Base-by-base conservation (phyloP, 2,888 invertebrate species). In the Mystacides longicornis region DNA sequence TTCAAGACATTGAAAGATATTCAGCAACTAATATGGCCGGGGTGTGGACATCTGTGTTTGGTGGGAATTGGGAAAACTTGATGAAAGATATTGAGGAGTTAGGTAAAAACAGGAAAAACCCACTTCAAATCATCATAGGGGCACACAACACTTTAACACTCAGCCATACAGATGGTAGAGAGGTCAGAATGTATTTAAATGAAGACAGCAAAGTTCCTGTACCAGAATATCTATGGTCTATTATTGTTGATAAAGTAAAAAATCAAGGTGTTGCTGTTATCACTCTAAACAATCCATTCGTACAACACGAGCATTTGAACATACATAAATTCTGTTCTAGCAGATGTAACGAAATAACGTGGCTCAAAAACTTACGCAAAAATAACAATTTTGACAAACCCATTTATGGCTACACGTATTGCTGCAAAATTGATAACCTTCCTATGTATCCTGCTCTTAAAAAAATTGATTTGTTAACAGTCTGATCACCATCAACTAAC, bases 281-380 rank as follows among this genome's bases (percentile, higher is more conserved):
- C 3, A 58, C 55, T 3, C 33, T 62, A 21, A 62, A 62, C 22
- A 58, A 62, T 55, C 62, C 62, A n/a, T 62, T 58, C 27, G 27
- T 51, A 14, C 19, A 43, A 19, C 11, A 31, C 3, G 49, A 56
- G 16, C 49, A 61, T 4, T 23, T 58, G 9, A 57, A 55, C 23
- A 54, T 48, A 18, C 19, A 56, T 37, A 45, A 53, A n/a, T 60
- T 58, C 16, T 60, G 62, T 23, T 46, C 55, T 18, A 57, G 49
- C 50, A 49, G 52, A 22, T 62, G 62, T 46, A 31, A 48, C 1
- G 42, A 54, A 21, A 56, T 62, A 14, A 19, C 54, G n/a, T 62
- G 62, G 62, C 22, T 60, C 11, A 23, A 31, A 16, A 37, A 42
- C 14, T 23, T 58, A 16, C n/a, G 55, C 4, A 60, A 60, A 51